Evolutionary conservation across 2,888 invertebrate genomes (phyloP), one percentile per base, ranked within the genome.

Genomic region (Andrena bucephala): DNA sequence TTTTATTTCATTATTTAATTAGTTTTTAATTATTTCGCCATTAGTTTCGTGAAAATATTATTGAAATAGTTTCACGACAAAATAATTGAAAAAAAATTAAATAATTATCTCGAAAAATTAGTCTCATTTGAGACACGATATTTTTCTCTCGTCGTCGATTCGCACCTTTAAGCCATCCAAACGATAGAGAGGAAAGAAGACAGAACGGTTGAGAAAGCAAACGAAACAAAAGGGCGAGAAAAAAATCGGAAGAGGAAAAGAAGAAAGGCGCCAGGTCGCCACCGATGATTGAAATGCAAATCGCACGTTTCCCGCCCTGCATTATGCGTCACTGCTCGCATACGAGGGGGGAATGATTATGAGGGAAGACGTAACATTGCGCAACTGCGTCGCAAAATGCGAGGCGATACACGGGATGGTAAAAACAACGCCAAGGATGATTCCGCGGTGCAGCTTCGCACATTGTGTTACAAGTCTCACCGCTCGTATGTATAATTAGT

Each of bases 261-360:
- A 57, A 42, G 42, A 42, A 42, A 57, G 24, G 57, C 57, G 20
- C 52, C n/a, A 20, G 20, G 10, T 67, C 77, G 75, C 63, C 70
- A 36, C 36, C 75, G 50, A 86, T 77, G 74, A 74, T 76, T 72
- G 70, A 78, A 79, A 86, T 86, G 86, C 85, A 85, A 86, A 86
- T 86, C 81, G 36, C 31, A 77, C 54, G 82, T 74, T 82, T 74
- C 69, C 77, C 81, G 78, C 70, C 76, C 81, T 60, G 76, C 69
- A 82, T 86, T 87, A 77, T 85, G 77, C 74, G 68, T 60, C 74
- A 71, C 78, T 86, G 70, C 74, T 50, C 36, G 50, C 54, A 13
- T 48, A 65, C 73, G 80, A 70, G 20, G 29, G 29, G 54, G 27
- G 31, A 70, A 78, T 84, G 27, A 68, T 78, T 71, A 73, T 66